phyloP scores from a whole-genome alignment of 1,140 invertebrate genomes.

The Penaeus vannamei region DNA sequence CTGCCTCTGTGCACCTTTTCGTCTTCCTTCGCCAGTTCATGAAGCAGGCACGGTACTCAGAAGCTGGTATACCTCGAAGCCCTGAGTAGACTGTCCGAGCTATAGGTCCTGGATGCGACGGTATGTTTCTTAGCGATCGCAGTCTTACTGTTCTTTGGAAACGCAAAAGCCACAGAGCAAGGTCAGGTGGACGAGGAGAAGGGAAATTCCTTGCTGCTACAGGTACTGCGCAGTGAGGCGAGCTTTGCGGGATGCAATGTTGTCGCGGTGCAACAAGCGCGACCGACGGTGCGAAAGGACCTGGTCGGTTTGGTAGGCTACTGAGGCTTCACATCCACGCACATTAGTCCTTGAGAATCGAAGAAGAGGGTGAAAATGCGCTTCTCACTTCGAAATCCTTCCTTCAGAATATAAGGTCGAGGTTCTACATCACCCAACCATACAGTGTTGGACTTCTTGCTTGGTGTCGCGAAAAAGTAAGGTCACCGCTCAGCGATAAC shows the following conservation, averaged over 20 bases:
- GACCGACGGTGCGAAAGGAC: slow-evolving; percentile 9
- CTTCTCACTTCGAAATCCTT: slow-evolving; percentile 20
- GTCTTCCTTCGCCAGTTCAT: too few relatives aligned
- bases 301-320: slow-evolving; percentile 26
- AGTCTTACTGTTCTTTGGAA: slow-evolving; percentile 69
- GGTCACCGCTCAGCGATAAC: slow-evolving; percentile 30
- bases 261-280: slow-evolving; percentile 38
- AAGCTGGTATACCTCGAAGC: not conserved
- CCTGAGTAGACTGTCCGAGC: slow-evolving; percentile 48
- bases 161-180: slow-evolving; percentile 71
- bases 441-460: not conserved
- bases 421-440: slow-evolving; percentile 7
- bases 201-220: slow-evolving; percentile 68
- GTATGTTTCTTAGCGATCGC: slow-evolving; percentile 67
- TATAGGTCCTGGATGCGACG: slow-evolving; percentile 41
- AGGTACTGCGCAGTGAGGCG: slow-evolving; percentile 65
- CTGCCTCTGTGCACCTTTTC: too few relatives aligned
- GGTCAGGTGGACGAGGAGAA: slow-evolving; percentile 70
- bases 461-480: slow-evolving; percentile 6
- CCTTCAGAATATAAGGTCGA: not conserved
- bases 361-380: slow-evolving; percentile 54
- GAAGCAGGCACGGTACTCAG: too few relatives aligned
- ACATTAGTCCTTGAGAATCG: slow-evolving; percentile 46
- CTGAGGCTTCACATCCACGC: slow-evolving; percentile 18
- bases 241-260: slow-evolving; percentile 42